Conservation (phyloP, 2,113 vertebrate species). For the Morone chrysops region DNA sequence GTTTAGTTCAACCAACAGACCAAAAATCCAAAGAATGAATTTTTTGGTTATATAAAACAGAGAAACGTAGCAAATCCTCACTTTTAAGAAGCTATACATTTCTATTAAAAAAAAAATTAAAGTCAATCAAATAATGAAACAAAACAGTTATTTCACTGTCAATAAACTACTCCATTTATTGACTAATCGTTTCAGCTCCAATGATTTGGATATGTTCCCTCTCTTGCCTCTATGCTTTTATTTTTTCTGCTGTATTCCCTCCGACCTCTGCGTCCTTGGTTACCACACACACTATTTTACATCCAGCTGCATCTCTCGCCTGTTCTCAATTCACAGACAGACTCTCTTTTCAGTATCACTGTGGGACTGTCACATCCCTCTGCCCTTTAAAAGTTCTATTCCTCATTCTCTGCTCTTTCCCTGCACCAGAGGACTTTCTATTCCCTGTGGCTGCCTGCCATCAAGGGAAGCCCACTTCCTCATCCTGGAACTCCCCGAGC, state of each 20-base stretch:
- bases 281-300: background rate
- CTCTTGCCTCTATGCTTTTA: background rate
- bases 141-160: background rate
- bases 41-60: background rate
- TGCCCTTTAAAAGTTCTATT: slow-evolving; percentile 44
- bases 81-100: background rate
- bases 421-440: slow-evolving; percentile 59
- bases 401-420: slow-evolving; percentile 40
- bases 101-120: too few relatives aligned
- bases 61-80: background rate
- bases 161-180: background rate
- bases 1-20: too few relatives aligned
- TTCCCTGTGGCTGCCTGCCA: slow-evolving; percentile 49
- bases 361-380: background rate
- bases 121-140: background rate
- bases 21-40: too few relatives aligned
- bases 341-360: background rate
- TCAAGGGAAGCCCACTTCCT: slow-evolving; percentile 77
- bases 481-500: slow-evolving; percentile 78
- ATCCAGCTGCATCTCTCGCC: slow-evolving; percentile 2
- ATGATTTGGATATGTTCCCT: background rate
- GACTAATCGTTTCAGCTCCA: background rate
- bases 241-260: background rate
- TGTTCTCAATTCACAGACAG: slow-evolving; percentile 10
- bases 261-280: background rate